These are phyloP conservation scores for Hormiphora californensis DNA, from an alignment of 37 sponge, comb jelly and placozoan species.

Conservation along the genomic window DNA sequence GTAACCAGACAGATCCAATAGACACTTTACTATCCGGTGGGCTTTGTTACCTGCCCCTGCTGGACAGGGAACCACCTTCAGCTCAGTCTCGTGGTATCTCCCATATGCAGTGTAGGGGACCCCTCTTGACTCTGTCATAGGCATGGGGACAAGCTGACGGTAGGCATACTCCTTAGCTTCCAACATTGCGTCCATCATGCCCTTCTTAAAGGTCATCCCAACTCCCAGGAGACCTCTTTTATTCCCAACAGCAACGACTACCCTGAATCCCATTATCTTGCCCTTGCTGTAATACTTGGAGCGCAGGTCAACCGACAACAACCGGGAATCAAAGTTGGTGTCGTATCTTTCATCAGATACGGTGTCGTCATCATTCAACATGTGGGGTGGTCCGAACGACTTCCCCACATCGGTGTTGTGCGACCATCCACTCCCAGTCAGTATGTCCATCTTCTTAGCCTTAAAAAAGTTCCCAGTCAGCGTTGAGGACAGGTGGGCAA, in stretches of 20 bases:
- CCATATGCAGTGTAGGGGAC: conserved; percentile 9
- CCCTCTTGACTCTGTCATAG: conserved; percentile 33
- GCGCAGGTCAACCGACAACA: not conserved
- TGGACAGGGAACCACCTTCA: not conserved
- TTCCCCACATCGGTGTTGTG: not conserved
- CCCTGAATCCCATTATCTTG: not conserved
- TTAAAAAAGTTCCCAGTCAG: not conserved
- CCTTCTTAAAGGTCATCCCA: conserved; percentile 14
- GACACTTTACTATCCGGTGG: conserved; percentile 5
- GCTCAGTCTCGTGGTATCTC: not conserved
- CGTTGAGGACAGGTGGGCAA: not conserved
- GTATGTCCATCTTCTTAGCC: not conserved
- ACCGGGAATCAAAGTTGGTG: conserved; percentile 1
- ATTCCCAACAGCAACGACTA: conserved; percentile 27
- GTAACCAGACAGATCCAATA: conserved; percentile 33
- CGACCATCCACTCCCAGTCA: not conserved
- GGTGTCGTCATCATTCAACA: not conserved
- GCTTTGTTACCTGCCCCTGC: not conserved
- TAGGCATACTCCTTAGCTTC: conserved; percentile 49
- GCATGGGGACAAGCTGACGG: conserved; percentile 21
- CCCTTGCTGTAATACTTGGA: not conserved
- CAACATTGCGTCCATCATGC: not conserved
- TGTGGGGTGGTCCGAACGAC: conserved; percentile 18
- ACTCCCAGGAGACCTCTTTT: conserved; percentile 31
- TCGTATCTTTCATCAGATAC: not conserved